phyloP scores from a whole-genome alignment of 1,140 invertebrate genomes.

The Drosophila persimilis region DNA sequence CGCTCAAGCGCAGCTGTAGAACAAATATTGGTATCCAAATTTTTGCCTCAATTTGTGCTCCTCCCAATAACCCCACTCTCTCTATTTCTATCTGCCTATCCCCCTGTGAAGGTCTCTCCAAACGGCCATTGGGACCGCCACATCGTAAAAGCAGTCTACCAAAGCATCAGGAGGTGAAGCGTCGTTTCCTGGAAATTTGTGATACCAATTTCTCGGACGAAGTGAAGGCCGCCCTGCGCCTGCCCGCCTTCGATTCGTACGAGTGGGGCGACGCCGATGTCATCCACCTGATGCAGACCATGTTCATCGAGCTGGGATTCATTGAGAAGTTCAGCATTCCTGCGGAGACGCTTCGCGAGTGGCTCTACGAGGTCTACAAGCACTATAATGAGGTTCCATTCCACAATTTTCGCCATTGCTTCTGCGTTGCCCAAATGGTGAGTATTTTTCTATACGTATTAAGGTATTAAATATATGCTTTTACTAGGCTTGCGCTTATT shows the following conservation, averaged over 20 bases:
- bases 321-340: slow-evolving; percentile 91
- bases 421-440: slow-evolving; percentile 96
- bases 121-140: slow-evolving; percentile 78
- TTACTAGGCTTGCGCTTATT: too few species aligned
- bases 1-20: slow-evolving; percentile 20
- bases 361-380: slow-evolving; percentile 92
- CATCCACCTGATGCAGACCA: slow-evolving; percentile 91
- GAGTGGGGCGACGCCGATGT: slow-evolving; percentile 93
- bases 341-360: slow-evolving; percentile 88
- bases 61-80: background rate
- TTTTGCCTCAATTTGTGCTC: too few species aligned
- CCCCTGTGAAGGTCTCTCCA: slow-evolving; percentile 68
- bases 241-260: slow-evolving; percentile 92
- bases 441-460: slow-evolving; percentile 73
- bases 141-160: slow-evolving; percentile 83
- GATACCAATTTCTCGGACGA: slow-evolving; percentile 82
- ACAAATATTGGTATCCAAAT: too few species aligned
- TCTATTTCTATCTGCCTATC: background rate
- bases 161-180: slow-evolving; percentile 83
- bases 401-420: slow-evolving; percentile 95
- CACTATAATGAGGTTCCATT: slow-evolving; percentile 96
- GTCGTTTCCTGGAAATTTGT: slow-evolving; percentile 82
- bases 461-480: too few species aligned
- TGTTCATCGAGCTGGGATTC: slow-evolving; percentile 92
- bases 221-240: slow-evolving; percentile 84